Evolutionary conservation across 2,797 vertebrate species (phyloP), one percentile per base, ranked within the genome.

Genomic region (Anguilla anguilla): DNA sequence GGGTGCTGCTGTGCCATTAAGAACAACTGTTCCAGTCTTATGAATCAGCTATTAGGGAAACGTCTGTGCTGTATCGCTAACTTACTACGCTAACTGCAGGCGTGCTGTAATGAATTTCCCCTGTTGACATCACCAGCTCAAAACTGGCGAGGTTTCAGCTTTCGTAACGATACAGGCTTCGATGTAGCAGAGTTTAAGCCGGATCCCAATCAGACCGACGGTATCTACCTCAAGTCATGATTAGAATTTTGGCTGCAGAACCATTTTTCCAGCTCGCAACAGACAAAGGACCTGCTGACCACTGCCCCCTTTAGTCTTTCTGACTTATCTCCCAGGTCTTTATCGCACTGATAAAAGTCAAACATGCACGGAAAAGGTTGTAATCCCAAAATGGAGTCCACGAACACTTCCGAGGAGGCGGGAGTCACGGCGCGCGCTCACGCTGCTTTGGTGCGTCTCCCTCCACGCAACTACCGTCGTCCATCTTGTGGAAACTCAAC

Each of bases 11-110:
- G 35, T 85, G 28, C 67, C 59, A 64, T 67, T 85, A 46, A 46
- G 84, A 43, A 85, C 31, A 67, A 39, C 31, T 39, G 39, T 67
- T 85, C 46, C 59, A 25, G 28, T 22, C 10, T 85, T 84, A 35
- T 84, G 22, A 84, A 61, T 84, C 55, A 17, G 83, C 83, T 84
- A 57, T 55, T 67, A 43, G 19, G 84, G 59, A 49, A 85, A 85
- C 22, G 35, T 9, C 35, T 43, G 51, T 28, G 31, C 83, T 35
- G 17, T 39, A 51, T 59, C 55, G 57, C 9, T 59, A 84, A 22
- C n/a, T 28, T 17, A 64, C 64, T 69, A 6, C n/a, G 69, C n/a
- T 22, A 84, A 35, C n/a, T 64, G 39, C 35, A 85, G 7, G 17
- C 59, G 13, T 22, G n/a, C 59, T 43, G 59, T 55, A 64, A 85